Evolutionary conservation across 2,797 vertebrate species (phyloP).

Genomic region (Hylomyscus alleni): DNA sequence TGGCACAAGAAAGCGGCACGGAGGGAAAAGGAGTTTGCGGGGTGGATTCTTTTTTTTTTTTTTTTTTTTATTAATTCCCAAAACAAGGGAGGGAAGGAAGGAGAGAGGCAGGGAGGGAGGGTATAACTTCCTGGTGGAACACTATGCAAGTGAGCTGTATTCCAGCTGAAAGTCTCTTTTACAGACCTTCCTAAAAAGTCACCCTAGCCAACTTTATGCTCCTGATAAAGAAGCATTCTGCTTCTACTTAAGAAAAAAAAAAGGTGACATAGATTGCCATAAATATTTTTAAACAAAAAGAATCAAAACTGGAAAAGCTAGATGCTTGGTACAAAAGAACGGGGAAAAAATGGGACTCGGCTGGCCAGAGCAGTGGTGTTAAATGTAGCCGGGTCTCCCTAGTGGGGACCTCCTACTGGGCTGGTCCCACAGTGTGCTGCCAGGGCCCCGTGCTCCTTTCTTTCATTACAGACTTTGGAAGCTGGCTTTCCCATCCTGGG

Average conservation of each 20-base stretch:
- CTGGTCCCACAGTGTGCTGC: accelerated
- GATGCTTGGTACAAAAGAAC: neutral
- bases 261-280: neutral
- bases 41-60: too few relatives aligned
- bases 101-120: neutral
- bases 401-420: neutral
- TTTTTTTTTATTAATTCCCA: too few relatives aligned
- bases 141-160: neutral
- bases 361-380: neutral
- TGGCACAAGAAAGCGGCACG: too few relatives aligned
- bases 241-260: neutral
- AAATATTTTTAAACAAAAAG: neutral
- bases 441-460: too few relatives aligned
- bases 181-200: neutral
- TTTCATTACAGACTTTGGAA: neutral
- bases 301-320: conserved; percentile 1
- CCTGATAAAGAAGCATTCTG: neutral
- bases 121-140: neutral
- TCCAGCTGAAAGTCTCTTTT: neutral
- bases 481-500: neutral
- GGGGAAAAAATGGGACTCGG: neutral
- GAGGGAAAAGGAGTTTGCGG: too few relatives aligned
- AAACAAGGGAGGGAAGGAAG: too few relatives aligned
- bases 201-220: neutral
- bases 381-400: accelerated